phyloP scores from a whole-genome alignment of 2,797 vertebrate genomes.

The Spondyliosoma cantharus region DNA sequence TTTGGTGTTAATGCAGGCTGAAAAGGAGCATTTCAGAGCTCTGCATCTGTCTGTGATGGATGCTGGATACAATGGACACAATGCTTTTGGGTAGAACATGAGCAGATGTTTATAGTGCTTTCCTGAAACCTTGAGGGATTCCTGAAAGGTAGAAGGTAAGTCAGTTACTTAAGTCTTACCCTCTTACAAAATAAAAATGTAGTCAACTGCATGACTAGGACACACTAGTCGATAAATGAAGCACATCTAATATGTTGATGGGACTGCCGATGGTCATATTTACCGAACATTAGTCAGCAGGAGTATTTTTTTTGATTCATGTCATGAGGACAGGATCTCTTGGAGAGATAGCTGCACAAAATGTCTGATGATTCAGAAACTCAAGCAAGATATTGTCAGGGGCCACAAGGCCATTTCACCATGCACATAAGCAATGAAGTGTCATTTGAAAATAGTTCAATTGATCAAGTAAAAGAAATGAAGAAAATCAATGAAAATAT shows the following conservation, averaged over 20 bases:
- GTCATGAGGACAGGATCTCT: constrained; percentile 49
- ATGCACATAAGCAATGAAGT: constrained; percentile 81
- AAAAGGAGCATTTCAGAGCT: constrained; percentile 78
- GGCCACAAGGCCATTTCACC: constrained; percentile 73
- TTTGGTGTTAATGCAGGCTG: constrained; percentile 70
- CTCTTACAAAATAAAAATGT: constrained; percentile 51
- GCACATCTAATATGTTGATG: constrained; percentile 65
- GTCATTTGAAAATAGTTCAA: constrained; percentile 75
- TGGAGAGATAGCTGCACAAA: constrained; percentile 66
- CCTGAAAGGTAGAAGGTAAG: constrained; percentile 73
- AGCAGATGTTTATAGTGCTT: constrained; percentile 65
- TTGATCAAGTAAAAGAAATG: constrained; percentile 79
- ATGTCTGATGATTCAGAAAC: constrained; percentile 68
- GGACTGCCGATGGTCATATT: constrained; percentile 82
- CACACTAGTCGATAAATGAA: constrained; percentile 44
- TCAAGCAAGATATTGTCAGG: constrained; percentile 63
- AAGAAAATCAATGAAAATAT: constrained; percentile 87
- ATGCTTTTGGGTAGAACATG: constrained; percentile 70
- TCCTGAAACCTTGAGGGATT: constrained; percentile 66
- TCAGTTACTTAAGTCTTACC: constrained; percentile 67
- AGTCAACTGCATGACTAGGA: constrained; percentile 38
- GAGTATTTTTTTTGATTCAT: constrained; percentile 67
- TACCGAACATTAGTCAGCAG: constrained; percentile 80
- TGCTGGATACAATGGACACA: constrained; percentile 70
- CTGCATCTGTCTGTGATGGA: constrained; percentile 76